Evolutionary conservation across 1,140 invertebrate species (phyloP).

Genomic region (Oryzaephilus surinamensis): DNA sequence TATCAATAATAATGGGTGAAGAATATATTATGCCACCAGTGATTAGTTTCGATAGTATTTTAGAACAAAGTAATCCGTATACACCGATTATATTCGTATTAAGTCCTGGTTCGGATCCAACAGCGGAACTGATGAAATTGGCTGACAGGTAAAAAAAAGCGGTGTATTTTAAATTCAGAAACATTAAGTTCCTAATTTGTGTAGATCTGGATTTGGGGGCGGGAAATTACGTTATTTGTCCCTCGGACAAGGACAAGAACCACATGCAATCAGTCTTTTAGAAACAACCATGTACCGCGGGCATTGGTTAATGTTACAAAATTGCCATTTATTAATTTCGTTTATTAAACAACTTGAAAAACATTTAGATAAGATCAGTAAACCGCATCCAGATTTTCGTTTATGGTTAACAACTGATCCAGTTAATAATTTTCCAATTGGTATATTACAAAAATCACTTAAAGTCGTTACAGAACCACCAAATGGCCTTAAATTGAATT

Average conservation of each 20-base stretch:
- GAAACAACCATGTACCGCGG: slow-evolving; percentile 64
- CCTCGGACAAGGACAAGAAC: slow-evolving; percentile 81
- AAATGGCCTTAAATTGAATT: slow-evolving; percentile 78
- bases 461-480: slow-evolving; percentile 64
- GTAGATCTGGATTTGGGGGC: slow-evolving; percentile 53
- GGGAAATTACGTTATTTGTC: slow-evolving; percentile 74
- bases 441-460: slow-evolving; percentile 73
- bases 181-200: slow-evolving; percentile 5
- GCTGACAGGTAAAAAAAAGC: slow-evolving; percentile 46
- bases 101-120: slow-evolving; percentile 80
- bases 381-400: slow-evolving; percentile 81
- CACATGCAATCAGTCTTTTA: slow-evolving; percentile 60
- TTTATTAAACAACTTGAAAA: slow-evolving; percentile 76
- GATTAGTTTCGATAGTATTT: slow-evolving; percentile 70
- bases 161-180: neutral
- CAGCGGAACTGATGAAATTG: slow-evolving; percentile 77
- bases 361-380: slow-evolving; percentile 61
- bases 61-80: slow-evolving; percentile 63
- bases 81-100: slow-evolving; percentile 81
- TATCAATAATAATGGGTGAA: slow-evolving; percentile 71
- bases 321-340: slow-evolving; percentile 74
- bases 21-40: slow-evolving; percentile 76
- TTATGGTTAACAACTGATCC: slow-evolving; percentile 87
- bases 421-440: slow-evolving; percentile 73
- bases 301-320: slow-evolving; percentile 83